Conservation (phyloP, 2,113 vertebrate species). For the Rhynchopsitta pachyrhyncha region DNA sequence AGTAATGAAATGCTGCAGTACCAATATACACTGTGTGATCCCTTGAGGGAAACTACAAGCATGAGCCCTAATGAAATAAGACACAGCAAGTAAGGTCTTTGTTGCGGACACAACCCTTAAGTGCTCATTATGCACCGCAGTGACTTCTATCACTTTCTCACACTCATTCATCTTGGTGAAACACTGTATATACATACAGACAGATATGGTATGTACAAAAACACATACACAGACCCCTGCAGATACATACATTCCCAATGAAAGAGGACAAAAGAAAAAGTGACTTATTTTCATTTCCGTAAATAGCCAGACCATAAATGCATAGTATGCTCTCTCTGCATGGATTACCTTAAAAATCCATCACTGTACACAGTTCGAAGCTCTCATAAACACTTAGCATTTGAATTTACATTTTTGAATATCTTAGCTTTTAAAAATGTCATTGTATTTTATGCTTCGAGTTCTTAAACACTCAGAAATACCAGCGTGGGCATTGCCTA, state of each 20-base stretch:
- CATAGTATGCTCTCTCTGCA: neutral
- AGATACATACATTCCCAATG: neutral
- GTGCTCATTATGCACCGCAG: neutral
- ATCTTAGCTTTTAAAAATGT: neutral
- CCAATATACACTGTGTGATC: neutral
- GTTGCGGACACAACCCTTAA: neutral
- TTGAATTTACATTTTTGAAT: neutral
- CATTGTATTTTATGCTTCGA: neutral
- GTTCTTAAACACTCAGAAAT: neutral
- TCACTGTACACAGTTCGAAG: neutral
- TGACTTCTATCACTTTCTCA: neutral
- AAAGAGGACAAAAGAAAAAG: neutral
- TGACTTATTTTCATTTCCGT: neutral
- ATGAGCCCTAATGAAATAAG: neutral
- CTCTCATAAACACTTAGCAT: neutral
- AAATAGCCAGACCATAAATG: neutral
- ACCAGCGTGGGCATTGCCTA: neutral
- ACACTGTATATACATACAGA: neutral
- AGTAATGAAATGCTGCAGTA: slow-evolving; percentile 42
- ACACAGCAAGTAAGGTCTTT: neutral
- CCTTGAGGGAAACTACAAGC: slow-evolving; percentile 2
- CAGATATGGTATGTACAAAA: neutral
- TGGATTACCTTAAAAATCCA: neutral
- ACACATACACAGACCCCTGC: neutral
- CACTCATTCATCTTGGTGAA: neutral